Conservation (phyloP, 2,888 invertebrate genomes). For the Zygothrica quintamaculata region DNA sequence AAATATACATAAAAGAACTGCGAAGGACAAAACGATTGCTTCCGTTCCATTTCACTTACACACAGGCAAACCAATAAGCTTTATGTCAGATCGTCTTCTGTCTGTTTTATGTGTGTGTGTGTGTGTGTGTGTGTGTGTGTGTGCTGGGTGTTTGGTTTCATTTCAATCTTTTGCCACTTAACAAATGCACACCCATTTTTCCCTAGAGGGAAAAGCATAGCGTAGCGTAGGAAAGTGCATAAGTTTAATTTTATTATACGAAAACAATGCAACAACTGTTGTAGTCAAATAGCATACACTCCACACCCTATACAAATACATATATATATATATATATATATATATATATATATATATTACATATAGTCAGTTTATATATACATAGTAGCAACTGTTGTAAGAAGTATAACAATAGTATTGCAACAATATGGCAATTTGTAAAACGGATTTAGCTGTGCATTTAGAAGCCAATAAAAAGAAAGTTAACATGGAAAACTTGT, state of each 20-base stretch:
- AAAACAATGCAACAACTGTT: constrained; percentile 73
- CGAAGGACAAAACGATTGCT: constrained; percentile 61
- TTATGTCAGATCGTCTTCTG: constrained; percentile 46
- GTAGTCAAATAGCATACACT: constrained; percentile 42
- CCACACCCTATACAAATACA: constrained; percentile 1
- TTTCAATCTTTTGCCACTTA: constrained; percentile 79
- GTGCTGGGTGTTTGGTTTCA: constrained; percentile 58
- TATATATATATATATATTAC: constrained; percentile 10
- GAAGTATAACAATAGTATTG: constrained; percentile 44
- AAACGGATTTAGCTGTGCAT: constrained; percentile 73
- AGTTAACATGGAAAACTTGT: constrained; percentile 47
- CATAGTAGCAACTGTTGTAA: constrained; percentile 35
- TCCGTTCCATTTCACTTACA: constrained; percentile 76
- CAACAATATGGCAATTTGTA: constrained; percentile 69
- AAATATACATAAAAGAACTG: constrained; percentile 16
- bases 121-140: constrained; percentile 5
- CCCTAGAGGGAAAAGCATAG: constrained; percentile 32
- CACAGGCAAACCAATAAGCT: constrained; percentile 70
- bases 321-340: constrained; percentile 3
- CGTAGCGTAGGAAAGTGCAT: constrained; percentile 66
- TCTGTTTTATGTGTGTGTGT: constrained; percentile 21
- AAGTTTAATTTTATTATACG: constrained; percentile 77
- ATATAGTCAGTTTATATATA: no score
- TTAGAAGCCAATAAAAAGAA: constrained; percentile 72
- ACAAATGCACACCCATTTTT: constrained; percentile 71